Percentiles rank a stretch among this genome's conserved stretches.
These are phyloP conservation scores for Melanargia galathea DNA, from an alignment of 2,888 invertebrate genomes.

Conservation along the genomic window DNA sequence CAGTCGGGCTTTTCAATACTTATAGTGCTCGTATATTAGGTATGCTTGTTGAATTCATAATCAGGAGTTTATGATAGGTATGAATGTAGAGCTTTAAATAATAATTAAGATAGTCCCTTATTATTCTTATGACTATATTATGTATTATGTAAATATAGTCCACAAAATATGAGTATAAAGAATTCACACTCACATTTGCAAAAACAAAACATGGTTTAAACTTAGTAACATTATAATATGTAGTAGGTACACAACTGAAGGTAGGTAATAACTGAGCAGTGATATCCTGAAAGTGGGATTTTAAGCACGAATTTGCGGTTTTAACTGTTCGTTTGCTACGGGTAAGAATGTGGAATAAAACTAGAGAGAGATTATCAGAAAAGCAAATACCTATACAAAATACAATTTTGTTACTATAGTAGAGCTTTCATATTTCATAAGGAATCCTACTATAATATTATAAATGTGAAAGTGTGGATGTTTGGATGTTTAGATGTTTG, in stretches of 20 bases:
- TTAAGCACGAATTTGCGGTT: slow-evolving; percentile 5
- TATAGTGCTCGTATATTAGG: too few species aligned
- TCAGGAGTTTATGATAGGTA: too few species aligned
- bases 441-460: too few species aligned
- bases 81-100: too few species aligned
- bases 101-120: too few species aligned
- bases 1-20: too few species aligned
- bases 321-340: neutral
- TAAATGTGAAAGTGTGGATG: too few species aligned
- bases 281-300: slow-evolving; percentile 3
- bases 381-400: neutral
- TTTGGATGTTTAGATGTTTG: too few species aligned
- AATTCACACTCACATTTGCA: neutral
- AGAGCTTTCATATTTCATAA: too few species aligned
- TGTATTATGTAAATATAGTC: neutral
- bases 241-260: neutral
- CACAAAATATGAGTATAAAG: neutral
- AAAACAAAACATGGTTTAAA: neutral
- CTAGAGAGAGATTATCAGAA: neutral
- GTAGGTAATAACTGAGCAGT: neutral
- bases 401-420: too few species aligned
- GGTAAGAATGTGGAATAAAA: neutral
- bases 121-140: too few species aligned
- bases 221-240: neutral
- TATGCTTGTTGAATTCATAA: too few species aligned